Conservation (phyloP, 2,797 vertebrate genomes). For the Anguilla pacifica region DNA sequence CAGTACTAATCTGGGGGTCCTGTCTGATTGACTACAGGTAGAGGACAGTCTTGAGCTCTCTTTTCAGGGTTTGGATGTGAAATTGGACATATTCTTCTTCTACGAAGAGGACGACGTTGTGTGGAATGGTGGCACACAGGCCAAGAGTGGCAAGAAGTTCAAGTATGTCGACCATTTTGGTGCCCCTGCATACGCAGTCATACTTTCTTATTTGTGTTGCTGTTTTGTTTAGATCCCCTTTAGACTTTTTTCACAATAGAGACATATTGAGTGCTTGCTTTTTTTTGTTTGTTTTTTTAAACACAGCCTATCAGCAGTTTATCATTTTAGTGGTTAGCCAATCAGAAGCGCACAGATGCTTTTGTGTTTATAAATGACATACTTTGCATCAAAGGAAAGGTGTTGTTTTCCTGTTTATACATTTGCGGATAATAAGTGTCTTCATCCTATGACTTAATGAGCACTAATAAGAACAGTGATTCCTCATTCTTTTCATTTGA, state of each 20-base stretch:
- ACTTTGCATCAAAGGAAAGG: neutral
- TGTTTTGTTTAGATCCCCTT: neutral
- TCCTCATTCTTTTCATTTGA: neutral
- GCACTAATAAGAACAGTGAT: neutral
- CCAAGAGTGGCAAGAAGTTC: conserved; percentile 92
- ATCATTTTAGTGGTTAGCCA: neutral
- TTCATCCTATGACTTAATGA: neutral
- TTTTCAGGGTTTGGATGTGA: conserved; percentile 83
- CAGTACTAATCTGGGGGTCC: neutral
- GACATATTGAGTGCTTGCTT: neutral
- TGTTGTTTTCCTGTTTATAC: neutral
- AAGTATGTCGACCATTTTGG: conserved; percentile 74
- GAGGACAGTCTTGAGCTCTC: conserved; percentile 95
- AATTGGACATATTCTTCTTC: conserved; percentile 97
- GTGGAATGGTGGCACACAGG: conserved; percentile 97
- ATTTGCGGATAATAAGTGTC: neutral
- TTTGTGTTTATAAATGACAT: neutral
- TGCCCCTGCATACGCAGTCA: neutral
- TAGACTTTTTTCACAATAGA: neutral
- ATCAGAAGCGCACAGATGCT: neutral
- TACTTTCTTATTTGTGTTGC: neutral
- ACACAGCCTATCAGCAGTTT: neutral
- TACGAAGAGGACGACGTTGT: conserved; percentile 84
- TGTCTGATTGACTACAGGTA: conserved; percentile 66
- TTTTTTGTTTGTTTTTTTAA: neutral